These are phyloP conservation scores for Murina feae DNA, from an alignment of 2,113 vertebrate species.

Conservation along the genomic window DNA sequence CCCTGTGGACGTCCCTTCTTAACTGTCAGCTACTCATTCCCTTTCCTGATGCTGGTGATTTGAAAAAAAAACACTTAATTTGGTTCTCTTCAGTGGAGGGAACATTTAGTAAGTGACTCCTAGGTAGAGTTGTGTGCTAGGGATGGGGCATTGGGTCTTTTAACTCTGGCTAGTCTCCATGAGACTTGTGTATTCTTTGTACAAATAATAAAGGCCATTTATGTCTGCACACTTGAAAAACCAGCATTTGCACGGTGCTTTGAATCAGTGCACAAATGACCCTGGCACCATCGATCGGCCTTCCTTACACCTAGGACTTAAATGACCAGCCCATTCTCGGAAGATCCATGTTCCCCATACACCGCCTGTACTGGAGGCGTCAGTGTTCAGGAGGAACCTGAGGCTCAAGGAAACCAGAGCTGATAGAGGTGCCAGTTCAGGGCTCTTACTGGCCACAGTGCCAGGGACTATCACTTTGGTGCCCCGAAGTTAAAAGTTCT, in stretches of 20 bases:
- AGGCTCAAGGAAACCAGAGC: neutral
- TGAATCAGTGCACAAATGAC: neutral
- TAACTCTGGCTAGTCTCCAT: neutral
- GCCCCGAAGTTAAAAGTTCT: neutral
- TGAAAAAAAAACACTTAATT: neutral
- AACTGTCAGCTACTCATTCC: neutral
- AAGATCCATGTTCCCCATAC: rapidly evolving
- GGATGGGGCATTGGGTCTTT: neutral
- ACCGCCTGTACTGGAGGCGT: neutral
- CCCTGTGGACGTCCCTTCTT: neutral
- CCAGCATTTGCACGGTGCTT: neutral
- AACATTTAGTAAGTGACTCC: neutral
- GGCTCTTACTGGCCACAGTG: neutral
- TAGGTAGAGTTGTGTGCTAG: neutral
- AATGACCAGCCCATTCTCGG: neutral
- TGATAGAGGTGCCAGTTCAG: neutral
- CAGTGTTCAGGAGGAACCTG: neutral
- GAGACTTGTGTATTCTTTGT: neutral
- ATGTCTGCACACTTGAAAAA: neutral
- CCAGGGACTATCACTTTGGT: neutral
- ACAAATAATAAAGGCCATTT: neutral
- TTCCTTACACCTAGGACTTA: neutral
- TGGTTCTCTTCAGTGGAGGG: neutral
- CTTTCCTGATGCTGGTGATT: neutral
- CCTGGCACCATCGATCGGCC: rapidly evolving